Conservation (phyloP, 2,797 vertebrate species). For the Nannoperca obscura region DNA sequence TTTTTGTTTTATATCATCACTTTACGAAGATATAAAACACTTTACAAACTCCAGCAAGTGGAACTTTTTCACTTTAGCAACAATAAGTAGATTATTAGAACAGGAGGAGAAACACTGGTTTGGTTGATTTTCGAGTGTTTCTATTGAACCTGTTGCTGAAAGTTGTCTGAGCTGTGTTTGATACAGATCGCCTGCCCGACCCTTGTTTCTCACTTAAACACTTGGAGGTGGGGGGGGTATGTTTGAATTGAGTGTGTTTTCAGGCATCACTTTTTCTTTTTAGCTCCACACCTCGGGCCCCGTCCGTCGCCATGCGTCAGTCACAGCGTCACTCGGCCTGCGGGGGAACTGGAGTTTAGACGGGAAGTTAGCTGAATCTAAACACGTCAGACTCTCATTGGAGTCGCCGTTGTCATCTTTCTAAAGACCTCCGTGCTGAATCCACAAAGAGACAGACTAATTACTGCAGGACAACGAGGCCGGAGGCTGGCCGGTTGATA, state of each 20-base stretch:
- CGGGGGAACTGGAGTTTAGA: constrained; percentile 1
- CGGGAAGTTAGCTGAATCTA: constrained; percentile 14
- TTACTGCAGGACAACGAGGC: constrained; percentile 28
- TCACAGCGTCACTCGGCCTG: constrained; percentile 38
- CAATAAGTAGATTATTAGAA: neutral
- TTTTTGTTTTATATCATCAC: neutral
- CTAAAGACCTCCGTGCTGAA: constrained; percentile 15
- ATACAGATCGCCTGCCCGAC: neutral
- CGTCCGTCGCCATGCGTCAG: constrained; percentile 36
- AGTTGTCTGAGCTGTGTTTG: neutral
- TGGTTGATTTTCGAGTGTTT: neutral
- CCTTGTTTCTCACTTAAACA: constrained; percentile 8
- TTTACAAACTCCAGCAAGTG: neutral
- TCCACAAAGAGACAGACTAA: constrained; percentile 29
- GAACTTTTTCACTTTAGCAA: neutral
- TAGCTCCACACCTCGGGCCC: constrained; percentile 44
- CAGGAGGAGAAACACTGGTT: neutral
- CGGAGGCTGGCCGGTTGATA: constrained; percentile 28
- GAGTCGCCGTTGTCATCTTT: neutral
- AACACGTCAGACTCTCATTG: constrained; percentile 17
- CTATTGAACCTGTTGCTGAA: constrained; percentile 17
- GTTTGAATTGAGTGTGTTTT: constrained; percentile 13
- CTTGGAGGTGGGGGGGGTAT: neutral
- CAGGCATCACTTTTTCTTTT: constrained; percentile 26
- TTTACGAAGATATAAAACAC: neutral